Evolutionary conservation across 2,113 vertebrate species (phyloP).

Genomic region (Cephalopterus ornatus): DNA sequence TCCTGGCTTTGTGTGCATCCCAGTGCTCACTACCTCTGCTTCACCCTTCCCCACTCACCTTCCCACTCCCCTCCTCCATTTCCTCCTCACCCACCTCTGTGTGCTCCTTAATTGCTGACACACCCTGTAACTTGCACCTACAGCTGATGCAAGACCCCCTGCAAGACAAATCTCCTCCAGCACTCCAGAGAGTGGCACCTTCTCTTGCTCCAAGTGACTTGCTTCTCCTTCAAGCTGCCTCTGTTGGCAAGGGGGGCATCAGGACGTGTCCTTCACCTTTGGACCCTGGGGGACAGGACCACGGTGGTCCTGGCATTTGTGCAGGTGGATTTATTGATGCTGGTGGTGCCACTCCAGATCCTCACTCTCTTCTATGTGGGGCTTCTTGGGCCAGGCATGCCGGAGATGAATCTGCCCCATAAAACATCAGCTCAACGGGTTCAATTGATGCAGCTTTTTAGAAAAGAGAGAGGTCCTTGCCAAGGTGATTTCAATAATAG

Average conservation of each 20-base stretch:
- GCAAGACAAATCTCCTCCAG: background rate
- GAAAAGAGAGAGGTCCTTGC: background rate
- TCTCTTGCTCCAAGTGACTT: background rate
- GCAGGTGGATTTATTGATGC: background rate
- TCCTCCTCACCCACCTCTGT: background rate
- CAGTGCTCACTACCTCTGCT: background rate
- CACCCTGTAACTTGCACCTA: background rate
- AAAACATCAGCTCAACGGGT: background rate
- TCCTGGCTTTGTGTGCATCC: background rate
- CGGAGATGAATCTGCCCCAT: accelerated
- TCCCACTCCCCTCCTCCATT: background rate
- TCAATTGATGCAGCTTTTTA: background rate
- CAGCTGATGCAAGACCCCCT: background rate
- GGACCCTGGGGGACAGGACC: background rate
- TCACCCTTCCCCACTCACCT: accelerated
- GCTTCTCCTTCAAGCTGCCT: background rate
- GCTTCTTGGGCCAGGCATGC: background rate
- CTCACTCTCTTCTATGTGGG: accelerated
- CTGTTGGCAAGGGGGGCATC: accelerated
- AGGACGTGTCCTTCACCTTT: background rate
- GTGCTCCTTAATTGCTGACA: background rate
- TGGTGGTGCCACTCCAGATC: background rate
- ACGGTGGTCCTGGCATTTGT: background rate
- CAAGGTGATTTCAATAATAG: background rate
- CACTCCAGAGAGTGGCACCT: background rate